These are phyloP conservation scores for Arrhopalites spinosus DNA, from an alignment of 2,888 invertebrate genomes.

Conservation along the genomic window DNA sequence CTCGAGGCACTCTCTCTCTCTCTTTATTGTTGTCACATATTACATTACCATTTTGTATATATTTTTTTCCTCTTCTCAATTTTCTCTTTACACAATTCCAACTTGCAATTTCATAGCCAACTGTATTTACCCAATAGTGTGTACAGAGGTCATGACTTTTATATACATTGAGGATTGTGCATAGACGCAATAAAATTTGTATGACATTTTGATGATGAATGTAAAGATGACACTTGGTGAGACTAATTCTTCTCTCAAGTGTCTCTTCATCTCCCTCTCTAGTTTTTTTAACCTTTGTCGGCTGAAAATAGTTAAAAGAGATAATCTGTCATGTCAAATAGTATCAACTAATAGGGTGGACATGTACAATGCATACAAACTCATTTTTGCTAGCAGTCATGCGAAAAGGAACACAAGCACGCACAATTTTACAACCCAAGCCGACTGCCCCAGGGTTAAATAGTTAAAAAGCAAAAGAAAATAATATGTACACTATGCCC, in stretches of 20 bases:
- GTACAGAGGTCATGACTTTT: neutral
- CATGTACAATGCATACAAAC: conserved; percentile 10
- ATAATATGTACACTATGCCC: neutral
- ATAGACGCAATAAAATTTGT: neutral
- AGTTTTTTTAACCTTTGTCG: neutral
- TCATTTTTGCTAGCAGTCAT: conserved; percentile 21
- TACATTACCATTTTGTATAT: neutral
- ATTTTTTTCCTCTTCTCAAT: neutral
- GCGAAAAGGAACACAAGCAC: conserved; percentile 15
- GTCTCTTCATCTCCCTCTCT: neutral
- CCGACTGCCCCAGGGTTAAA: too few relatives aligned
- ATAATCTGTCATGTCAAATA: conserved; percentile 29
- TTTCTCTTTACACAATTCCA: too few relatives aligned
- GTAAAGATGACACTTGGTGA: neutral
- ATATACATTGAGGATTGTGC: neutral
- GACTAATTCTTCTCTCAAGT: conserved; percentile 22
- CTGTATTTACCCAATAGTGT: too few relatives aligned
- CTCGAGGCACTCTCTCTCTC: neutral
- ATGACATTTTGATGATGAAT: conserved; percentile 6
- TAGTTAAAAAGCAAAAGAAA: too few relatives aligned
- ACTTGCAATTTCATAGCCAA: too few relatives aligned
- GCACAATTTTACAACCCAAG: too few relatives aligned
- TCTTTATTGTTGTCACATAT: neutral
- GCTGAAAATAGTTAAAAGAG: too few relatives aligned
- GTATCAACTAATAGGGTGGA: conserved; percentile 16